These are phyloP conservation scores for Catocala sponsa DNA, from an alignment of 2,888 invertebrate species.

Conservation along the genomic window DNA sequence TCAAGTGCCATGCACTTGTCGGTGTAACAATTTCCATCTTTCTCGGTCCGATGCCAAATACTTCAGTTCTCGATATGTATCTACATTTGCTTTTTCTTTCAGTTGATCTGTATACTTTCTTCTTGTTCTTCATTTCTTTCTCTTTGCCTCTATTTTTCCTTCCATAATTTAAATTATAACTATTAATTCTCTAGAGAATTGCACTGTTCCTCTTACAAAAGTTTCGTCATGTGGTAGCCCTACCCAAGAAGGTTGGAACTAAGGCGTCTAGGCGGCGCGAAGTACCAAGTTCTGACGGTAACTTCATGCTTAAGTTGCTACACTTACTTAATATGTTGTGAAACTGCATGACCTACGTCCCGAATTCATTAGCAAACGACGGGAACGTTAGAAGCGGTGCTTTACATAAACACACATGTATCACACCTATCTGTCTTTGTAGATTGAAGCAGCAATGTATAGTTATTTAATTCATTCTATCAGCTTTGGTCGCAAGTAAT, in stretches of 20 bases:
- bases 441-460: too few relatives aligned
- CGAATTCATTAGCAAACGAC: neutral
- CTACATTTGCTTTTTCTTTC: too few relatives aligned
- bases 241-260: neutral
- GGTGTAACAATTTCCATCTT: too few relatives aligned
- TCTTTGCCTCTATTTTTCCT: too few relatives aligned
- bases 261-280: neutral
- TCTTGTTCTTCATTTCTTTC: too few relatives aligned
- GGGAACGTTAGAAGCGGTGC: neutral
- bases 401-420: neutral
- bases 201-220: neutral
- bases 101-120: too few relatives aligned
- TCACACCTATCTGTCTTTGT: too few relatives aligned
- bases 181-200: neutral
- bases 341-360: slow-evolving; percentile 1
- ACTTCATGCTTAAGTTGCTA: slow-evolving; percentile 6
- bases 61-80: too few relatives aligned
- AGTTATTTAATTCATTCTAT: too few relatives aligned
- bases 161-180: neutral
- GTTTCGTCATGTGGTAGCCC: neutral
- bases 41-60: too few relatives aligned
- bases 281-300: slow-evolving; percentile 7
- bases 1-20: too few relatives aligned
- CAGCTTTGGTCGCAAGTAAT: too few relatives aligned
- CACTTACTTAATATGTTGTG: slow-evolving; percentile 6